Evolutionary conservation across 2,797 vertebrate species (phyloP), one percentile per base, ranked within the genome.

Genomic region (Dicrostonyx torquatus): DNA sequence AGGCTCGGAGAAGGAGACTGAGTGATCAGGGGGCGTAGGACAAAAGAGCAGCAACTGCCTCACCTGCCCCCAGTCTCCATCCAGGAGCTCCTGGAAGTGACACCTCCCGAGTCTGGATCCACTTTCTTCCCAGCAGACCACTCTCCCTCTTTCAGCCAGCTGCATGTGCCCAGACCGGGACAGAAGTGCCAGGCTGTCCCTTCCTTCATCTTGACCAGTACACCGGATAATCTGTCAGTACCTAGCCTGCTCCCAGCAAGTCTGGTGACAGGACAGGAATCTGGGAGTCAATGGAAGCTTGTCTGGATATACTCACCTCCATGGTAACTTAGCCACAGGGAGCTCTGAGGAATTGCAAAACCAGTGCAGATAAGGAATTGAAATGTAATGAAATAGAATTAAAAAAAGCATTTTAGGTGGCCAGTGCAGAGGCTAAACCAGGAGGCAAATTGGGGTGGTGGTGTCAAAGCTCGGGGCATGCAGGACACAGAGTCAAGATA

Each of bases 321-420:
- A 12, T 1, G 0, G 66, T 15, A 10, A 58, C 86, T 64, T 31
- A 37, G 92, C 72, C n/a, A 29, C 17, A 4, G 5, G 76, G 12
- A 40, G 22, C 85, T 34, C 73, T 7, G 73, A 50, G 68, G 78
- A 29, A 31, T 7, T 68, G 31, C 12, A 8, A n/a, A 68, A 31
- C 43, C 24, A n/a, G 1, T 29, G 22, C 10, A 83, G 17, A 64
- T 22, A 34, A 37, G 60, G 18, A 73, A 24, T 64, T 93, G 82
- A 14, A 40, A 86, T 86, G 45, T 79, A 43, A 93, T 66, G n/a
- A 17, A 40, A 55, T 22, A 4, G 43, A 40, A 22, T 20, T 20
- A 34, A 34, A 60, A 34, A 31, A 90, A 82, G 68, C 93, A 43
- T 58, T 68, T 34, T 53, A 31, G 43, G 90, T 55, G 53, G 88